Evolutionary conservation across 2,113 vertebrate genomes (phyloP).

Genomic region (Daphoenositta chrysoptera): DNA sequence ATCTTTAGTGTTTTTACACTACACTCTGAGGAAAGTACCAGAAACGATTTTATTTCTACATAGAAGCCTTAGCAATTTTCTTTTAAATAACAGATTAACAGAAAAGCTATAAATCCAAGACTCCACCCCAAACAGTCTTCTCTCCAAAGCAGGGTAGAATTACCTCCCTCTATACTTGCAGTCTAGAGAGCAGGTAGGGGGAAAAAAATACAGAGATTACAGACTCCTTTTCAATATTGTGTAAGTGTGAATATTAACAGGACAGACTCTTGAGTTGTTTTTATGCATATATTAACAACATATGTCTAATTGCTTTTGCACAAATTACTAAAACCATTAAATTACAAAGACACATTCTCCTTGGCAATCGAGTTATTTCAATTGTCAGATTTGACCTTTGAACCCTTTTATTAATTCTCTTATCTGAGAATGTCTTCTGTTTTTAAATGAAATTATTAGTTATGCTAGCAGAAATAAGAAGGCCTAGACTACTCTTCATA

Average conservation of each 20-base stretch:
- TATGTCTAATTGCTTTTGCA: background rate
- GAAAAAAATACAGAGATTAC: background rate
- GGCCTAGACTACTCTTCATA: background rate
- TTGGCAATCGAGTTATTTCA: background rate
- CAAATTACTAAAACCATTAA: background rate
- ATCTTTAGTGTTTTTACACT: background rate
- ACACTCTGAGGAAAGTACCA: background rate
- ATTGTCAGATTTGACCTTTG: background rate
- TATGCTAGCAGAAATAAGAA: background rate
- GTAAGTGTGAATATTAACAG: background rate
- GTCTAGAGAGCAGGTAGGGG: background rate
- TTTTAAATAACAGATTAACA: background rate
- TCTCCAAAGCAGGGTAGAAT: background rate
- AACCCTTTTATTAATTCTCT: background rate
- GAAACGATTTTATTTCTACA: background rate
- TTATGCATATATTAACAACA: background rate
- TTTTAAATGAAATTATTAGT: background rate
- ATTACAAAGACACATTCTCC: background rate
- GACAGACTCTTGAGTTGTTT: background rate
- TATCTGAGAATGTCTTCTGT: background rate
- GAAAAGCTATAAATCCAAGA: background rate
- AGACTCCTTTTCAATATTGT: background rate
- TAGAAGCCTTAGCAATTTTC: background rate
- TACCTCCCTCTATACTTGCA: background rate
- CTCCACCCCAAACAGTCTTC: background rate